Conservation (phyloP, 2,888 invertebrate species). For the Chouioia cunea region DNA sequence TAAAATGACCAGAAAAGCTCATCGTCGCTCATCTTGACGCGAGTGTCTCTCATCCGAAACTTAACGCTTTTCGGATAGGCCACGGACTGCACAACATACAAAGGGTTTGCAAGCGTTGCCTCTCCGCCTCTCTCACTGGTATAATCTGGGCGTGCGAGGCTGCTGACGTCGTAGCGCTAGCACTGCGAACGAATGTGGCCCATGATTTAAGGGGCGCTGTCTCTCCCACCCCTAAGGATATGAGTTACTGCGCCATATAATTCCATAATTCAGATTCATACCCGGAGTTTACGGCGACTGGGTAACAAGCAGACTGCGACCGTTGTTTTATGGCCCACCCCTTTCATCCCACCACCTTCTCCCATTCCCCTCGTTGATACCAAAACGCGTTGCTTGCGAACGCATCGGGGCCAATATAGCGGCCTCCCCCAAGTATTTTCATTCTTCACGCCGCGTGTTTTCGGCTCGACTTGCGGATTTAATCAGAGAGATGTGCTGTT, state of each 20-base stretch:
- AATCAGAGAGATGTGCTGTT: conserved; percentile 43
- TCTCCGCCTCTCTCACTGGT: too few relatives aligned
- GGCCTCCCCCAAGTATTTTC: background rate
- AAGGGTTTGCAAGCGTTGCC: too few relatives aligned
- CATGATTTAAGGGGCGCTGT: conserved; percentile 56
- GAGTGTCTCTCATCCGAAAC: too few relatives aligned
- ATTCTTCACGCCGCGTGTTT: conserved; percentile 6
- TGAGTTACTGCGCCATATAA: conserved; percentile 63
- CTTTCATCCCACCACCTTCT: conserved; percentile 26
- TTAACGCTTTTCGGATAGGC: too few relatives aligned
- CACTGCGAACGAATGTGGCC: conserved; percentile 57
- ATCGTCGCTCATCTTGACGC: too few relatives aligned
- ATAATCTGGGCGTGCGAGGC: too few relatives aligned
- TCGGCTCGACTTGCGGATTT: conserved; percentile 28
- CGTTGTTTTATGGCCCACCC: conserved; percentile 57
- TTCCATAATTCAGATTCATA: conserved; percentile 64
- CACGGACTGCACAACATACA: too few relatives aligned
- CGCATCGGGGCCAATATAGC: conserved; percentile 25
- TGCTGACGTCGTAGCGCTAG: background rate
- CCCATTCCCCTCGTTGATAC: too few relatives aligned
- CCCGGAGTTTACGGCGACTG: conserved; percentile 62
- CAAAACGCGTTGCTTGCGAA: conserved; percentile 11
- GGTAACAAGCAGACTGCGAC: conserved; percentile 62
- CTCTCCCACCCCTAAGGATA: conserved; percentile 57
- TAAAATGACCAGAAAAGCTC: too few relatives aligned